Evolutionary conservation across 2,113 vertebrate genomes (phyloP).

Genomic region (Mormyrus lacerda): DNA sequence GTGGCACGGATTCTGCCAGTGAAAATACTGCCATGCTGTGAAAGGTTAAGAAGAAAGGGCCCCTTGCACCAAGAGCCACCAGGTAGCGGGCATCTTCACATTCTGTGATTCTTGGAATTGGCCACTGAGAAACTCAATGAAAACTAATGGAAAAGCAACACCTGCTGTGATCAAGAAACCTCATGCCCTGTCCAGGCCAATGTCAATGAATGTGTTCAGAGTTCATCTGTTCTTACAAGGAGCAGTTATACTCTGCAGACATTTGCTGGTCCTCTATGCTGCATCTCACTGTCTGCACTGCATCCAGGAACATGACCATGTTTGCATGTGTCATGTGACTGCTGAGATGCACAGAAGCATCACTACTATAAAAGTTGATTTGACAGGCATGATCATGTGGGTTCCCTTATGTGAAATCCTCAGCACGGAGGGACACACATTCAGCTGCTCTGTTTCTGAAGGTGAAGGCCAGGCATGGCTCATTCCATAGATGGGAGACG

Average conservation of each 20-base stretch:
- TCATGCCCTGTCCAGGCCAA: constrained; percentile 6
- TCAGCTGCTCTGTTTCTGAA: neutral
- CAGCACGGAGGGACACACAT: neutral
- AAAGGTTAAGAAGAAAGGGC: neutral
- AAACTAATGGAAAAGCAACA: constrained; percentile 26
- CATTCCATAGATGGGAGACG: neutral
- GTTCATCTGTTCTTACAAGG: neutral
- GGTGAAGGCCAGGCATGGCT: neutral
- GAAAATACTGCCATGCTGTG: constrained; percentile 24
- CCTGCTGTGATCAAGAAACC: constrained; percentile 15
- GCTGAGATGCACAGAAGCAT: neutral
- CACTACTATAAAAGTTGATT: neutral
- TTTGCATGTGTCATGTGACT: neutral
- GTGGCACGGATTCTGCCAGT: constrained; percentile 15
- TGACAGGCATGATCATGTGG: neutral
- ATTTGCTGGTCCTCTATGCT: constrained; percentile 8
- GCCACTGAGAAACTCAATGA: constrained; percentile 9
- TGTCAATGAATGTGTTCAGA: neutral
- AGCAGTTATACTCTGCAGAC: constrained; percentile 10
- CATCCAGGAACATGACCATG: neutral
- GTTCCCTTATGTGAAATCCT: neutral
- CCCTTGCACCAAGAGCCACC: neutral
- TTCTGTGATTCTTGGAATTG: constrained; percentile 17
- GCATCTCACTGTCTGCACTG: neutral
- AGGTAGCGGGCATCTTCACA: neutral